phyloP scores from a whole-genome alignment of 2,888 invertebrate species.

The Malachius bipustulatus region DNA sequence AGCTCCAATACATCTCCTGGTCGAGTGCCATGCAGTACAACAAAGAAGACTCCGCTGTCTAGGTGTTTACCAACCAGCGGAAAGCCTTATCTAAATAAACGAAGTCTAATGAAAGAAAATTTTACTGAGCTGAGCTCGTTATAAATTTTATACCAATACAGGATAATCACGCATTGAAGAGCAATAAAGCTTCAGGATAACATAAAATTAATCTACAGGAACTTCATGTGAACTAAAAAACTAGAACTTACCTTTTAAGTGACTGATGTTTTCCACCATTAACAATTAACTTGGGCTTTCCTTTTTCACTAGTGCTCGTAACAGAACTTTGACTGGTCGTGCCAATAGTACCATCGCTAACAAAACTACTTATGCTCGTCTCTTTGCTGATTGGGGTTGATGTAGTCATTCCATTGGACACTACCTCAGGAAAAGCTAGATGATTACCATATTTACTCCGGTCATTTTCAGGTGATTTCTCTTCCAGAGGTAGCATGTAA shows the following conservation, averaged over 20 bases:
- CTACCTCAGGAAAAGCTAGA: constrained; percentile 29
- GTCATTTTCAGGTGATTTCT: constrained; percentile 56
- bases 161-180: too few relatives aligned
- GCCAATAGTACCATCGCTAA: constrained; percentile 50
- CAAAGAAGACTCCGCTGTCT: too few relatives aligned
- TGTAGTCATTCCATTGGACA: constrained; percentile 28
- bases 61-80: too few relatives aligned
- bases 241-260: constrained; percentile 50
- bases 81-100: too few relatives aligned
- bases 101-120: too few relatives aligned
- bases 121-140: too few relatives aligned
- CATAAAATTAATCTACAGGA: too few relatives aligned
- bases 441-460: constrained; percentile 41
- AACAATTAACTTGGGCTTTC: constrained; percentile 53
- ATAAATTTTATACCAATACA: too few relatives aligned
- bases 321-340: constrained; percentile 42
- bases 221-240: too few relatives aligned
- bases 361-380: constrained; percentile 59
- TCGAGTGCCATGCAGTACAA: too few relatives aligned
- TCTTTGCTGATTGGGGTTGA: constrained; percentile 45
- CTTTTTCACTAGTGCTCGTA: constrained; percentile 52
- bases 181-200: too few relatives aligned
- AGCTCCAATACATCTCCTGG: too few relatives aligned
- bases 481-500: constrained; percentile 67
- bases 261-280: constrained; percentile 61